These are phyloP conservation scores for Numenius phaeopus DNA, from an alignment of 2,797 vertebrate genomes.

Conservation along the genomic window DNA sequence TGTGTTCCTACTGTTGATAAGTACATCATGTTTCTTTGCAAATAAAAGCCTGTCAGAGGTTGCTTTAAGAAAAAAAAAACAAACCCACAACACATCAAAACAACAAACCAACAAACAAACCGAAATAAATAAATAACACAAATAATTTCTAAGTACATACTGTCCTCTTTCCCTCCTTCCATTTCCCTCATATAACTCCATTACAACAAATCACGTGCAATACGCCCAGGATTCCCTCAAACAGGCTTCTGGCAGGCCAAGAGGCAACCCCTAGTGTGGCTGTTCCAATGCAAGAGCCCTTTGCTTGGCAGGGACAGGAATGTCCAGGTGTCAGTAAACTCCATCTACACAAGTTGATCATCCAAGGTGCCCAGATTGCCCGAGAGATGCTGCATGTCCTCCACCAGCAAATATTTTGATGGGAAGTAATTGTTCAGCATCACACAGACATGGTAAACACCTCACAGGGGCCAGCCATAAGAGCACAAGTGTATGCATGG, in stretches of 20 bases:
- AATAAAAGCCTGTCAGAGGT: background rate
- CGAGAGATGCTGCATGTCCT: background rate
- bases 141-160: background rate
- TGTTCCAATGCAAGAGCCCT: background rate
- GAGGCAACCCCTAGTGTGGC: background rate
- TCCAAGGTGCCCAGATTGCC: background rate
- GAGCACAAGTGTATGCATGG: background rate
- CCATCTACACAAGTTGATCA: background rate
- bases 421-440: background rate
- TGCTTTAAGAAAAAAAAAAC: background rate
- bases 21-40: slow-evolving; percentile 3
- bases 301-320: background rate
- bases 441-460: background rate
- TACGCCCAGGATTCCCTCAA: background rate
- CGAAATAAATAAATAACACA: background rate
- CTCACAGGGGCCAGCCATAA: background rate
- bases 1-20: slow-evolving; percentile 15
- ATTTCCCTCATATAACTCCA: background rate
- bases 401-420: background rate
- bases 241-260: background rate
- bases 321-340: background rate
- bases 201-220: background rate
- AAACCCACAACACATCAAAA: background rate
- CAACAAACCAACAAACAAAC: background rate
- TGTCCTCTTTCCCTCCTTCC: background rate